phyloP scores from a whole-genome alignment of 2,113 vertebrate genomes.

The Phaethon lepturus region DNA sequence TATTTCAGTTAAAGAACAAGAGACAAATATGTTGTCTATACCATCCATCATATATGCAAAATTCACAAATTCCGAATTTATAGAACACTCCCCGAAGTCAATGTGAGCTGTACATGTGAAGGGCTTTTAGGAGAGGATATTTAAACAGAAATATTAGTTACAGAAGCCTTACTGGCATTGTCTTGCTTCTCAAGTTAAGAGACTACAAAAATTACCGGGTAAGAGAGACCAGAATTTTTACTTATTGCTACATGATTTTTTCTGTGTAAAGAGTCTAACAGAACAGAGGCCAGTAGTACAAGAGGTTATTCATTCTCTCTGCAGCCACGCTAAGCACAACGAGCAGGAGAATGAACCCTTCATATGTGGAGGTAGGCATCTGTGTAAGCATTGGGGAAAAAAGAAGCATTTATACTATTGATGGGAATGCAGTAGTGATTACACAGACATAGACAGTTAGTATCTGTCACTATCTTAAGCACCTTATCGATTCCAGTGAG shows the following conservation, averaged over 20 bases:
- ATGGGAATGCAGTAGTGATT: neutral
- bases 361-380: neutral
- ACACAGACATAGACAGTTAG: neutral
- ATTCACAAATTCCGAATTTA: neutral
- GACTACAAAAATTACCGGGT: neutral
- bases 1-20: neutral
- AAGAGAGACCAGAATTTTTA: neutral
- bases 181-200: neutral
- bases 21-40: neutral
- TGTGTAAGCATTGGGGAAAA: neutral
- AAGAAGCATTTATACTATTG: neutral
- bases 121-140: neutral
- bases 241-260: neutral
- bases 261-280: neutral
- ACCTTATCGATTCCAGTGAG: neutral
- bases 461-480: neutral
- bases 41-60: neutral
- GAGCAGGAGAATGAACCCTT: neutral
- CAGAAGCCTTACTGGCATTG: neutral
- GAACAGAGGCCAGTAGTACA: neutral
- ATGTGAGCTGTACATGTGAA: neutral
- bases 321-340: neutral
- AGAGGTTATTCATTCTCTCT: neutral
- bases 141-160: neutral
- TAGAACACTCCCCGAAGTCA: neutral